These are phyloP conservation scores for Glaucopsyche alexis DNA, from an alignment of 2,888 invertebrate species.

Conservation along the genomic window DNA sequence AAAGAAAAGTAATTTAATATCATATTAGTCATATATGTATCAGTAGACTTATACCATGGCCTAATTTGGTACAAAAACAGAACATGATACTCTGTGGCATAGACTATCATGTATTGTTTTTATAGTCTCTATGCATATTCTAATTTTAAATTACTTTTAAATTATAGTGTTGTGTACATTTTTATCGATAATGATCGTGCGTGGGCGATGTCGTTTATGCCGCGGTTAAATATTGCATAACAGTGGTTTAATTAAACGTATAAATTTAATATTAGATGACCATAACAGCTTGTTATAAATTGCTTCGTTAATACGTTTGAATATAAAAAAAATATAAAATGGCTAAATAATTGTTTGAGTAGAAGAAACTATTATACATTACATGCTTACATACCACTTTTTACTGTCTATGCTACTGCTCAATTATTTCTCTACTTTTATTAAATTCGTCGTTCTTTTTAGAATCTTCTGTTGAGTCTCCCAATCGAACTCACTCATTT, in stretches of 20 bases:
- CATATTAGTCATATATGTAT: not conserved
- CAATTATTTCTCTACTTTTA: not conserved
- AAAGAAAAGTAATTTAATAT: not conserved
- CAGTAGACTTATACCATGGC: not conserved
- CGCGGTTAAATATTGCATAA: constrained; percentile 30
- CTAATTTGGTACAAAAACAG: not conserved
- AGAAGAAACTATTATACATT: not conserved
- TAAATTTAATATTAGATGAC: constrained; percentile 20
- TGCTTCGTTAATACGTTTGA: constrained; percentile 19
- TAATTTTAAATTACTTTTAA: constrained; percentile 8
- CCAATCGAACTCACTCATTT: not conserved
- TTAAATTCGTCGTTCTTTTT: not conserved
- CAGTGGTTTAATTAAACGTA: constrained; percentile 25
- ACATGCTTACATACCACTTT: not conserved
- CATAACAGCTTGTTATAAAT: constrained; percentile 1
- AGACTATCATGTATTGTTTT: not conserved
- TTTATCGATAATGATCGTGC: constrained; percentile 34
- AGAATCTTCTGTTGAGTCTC: too few relatives aligned
- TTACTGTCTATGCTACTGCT: not conserved
- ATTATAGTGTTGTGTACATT: constrained; percentile 21
- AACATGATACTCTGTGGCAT: not conserved
- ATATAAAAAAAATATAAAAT: not conserved
- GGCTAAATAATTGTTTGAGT: not conserved
- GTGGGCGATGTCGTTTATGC: constrained; percentile 34
- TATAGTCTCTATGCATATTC: not conserved